Evolutionary conservation across 1,140 invertebrate species (phyloP), one percentile per base, ranked within the genome.

Genomic region (Anastrepha ludens): DNA sequence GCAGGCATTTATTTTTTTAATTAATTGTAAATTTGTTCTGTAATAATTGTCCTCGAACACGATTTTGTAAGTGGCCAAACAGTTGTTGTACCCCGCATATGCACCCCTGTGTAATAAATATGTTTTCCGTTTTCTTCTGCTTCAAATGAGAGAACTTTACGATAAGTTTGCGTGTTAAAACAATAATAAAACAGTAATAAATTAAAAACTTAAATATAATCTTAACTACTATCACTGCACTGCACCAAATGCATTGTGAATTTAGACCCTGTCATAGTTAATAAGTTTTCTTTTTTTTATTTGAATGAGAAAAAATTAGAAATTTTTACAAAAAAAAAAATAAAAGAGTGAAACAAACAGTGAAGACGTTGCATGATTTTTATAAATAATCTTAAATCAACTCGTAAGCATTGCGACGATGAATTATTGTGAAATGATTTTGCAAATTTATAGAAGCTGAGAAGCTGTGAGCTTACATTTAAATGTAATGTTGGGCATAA

Each of bases 251-350:
- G 85, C 85, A 86, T 86, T 62, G 85, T 86, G 59, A 86, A 62
- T 60, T 86, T 86, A 62, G 85, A 86, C 58, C 59, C 85, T 47
- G 85, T 86, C 85, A 86, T 86, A 86, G 85, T 86, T 86, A 86
- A 86, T 86, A 86, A 86, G 85, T 86, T 86, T 60, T 86, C 29
- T 60, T 86, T 62, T 86, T 62, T 86, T 86, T 86, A 60, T 86
- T 81, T 81, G 74, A 81, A 9, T 81, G 74, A 55, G 47, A 55
- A 81, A 81, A 55, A 58, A 47, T 13, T 81, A 58, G 41, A 78
- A 81, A 81, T 17, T 58, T 55, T 9, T n/a, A 29, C 3, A 50
- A 81, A 81, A 67, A 29, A 81, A 81, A 29, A 29, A 29, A 81
- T 11, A 81, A 81, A 81, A 81, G n/a, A 62, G 59, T 60, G 44